Conservation (phyloP, 1,140 invertebrate species). For the Drosophila malerkotliana region DNA sequence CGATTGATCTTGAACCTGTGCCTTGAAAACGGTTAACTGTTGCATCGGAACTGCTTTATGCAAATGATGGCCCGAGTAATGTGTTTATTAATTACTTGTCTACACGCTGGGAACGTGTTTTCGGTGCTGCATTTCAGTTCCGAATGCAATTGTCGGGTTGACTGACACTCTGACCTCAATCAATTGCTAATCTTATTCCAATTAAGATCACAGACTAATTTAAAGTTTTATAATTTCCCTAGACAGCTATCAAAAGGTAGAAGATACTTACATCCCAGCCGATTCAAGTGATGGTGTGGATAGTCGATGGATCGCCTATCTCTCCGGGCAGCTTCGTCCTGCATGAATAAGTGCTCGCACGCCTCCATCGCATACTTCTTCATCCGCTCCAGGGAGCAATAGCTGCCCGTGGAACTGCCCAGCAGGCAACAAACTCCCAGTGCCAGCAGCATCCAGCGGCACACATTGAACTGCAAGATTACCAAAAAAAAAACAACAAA, state of each 20-base stretch:
- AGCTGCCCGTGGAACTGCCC: constrained; percentile 30
- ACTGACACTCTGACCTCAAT: constrained; percentile 77
- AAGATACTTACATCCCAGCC: constrained; percentile 61
- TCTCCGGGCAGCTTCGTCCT: constrained; percentile 55
- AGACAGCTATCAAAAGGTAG: background rate
- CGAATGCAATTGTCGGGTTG: constrained; percentile 59
- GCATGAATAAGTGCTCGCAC: constrained; percentile 71
- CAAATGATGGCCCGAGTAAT: constrained; percentile 21
- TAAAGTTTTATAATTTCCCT: background rate
- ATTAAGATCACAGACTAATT: too few relatives aligned
- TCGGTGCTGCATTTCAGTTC: constrained; percentile 46
- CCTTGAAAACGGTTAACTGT: constrained; percentile 68
- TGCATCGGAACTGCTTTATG: constrained; percentile 66
- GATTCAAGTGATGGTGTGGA: constrained; percentile 50
- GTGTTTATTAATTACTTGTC: constrained; percentile 32
- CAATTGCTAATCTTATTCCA: constrained; percentile 1
- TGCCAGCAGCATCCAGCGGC: constrained; percentile 48
- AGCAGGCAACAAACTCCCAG: constrained; percentile 52
- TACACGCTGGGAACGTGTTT: constrained; percentile 33
- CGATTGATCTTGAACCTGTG: constrained; percentile 65
- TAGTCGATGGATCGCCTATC: constrained; percentile 66
- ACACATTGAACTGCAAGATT: constrained; percentile 60
- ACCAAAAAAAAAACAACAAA: constrained; percentile 1
- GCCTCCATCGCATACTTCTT: constrained; percentile 73
- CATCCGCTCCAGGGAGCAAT: constrained; percentile 75